Conservation (phyloP, 2,113 vertebrate genomes). For the Anguilla rostrata region DNA sequence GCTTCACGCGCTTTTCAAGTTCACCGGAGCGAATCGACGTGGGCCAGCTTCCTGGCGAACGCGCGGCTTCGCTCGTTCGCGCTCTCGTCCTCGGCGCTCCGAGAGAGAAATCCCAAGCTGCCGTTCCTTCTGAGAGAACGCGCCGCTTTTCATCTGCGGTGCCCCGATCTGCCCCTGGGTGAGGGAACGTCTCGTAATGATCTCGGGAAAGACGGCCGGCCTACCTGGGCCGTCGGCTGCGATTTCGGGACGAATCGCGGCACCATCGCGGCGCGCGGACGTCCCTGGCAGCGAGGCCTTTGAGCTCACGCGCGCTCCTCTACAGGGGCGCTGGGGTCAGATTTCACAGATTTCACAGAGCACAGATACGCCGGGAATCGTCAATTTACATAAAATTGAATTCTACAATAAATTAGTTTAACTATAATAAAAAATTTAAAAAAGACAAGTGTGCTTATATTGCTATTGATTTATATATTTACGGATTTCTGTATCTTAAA, state of each 20-base stretch:
- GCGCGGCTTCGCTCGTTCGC: slow-evolving; percentile 26
- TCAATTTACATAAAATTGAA: not conserved
- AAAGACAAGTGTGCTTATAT: not conserved
- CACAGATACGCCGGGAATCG: not conserved
- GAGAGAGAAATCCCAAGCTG: slow-evolving; percentile 17
- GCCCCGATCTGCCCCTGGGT: slow-evolving; percentile 26
- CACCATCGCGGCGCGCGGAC: not conserved
- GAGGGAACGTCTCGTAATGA: slow-evolving; percentile 40
- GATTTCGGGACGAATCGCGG: slow-evolving; percentile 44
- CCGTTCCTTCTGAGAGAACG: slow-evolving; percentile 35
- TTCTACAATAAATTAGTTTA: not conserved
- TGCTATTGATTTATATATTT: not conserved
- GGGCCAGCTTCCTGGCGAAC: slow-evolving; percentile 35
- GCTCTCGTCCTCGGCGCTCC: slow-evolving; percentile 12
- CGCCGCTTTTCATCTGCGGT: slow-evolving; percentile 30
- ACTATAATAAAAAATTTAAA: not conserved
- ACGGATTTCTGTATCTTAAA: not conserved
- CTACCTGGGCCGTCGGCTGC: slow-evolving; percentile 35
- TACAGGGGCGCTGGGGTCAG: not conserved
- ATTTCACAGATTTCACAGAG: too few relatives aligned
- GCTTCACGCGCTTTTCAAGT: not conserved
- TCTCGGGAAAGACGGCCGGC: slow-evolving; percentile 29
- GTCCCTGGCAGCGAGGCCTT: not conserved
- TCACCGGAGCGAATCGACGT: not conserved
- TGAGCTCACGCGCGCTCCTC: not conserved